These are phyloP conservation scores for Andrena trimmerana DNA, from an alignment of 2,888 invertebrate genomes.

Conservation along the genomic window DNA sequence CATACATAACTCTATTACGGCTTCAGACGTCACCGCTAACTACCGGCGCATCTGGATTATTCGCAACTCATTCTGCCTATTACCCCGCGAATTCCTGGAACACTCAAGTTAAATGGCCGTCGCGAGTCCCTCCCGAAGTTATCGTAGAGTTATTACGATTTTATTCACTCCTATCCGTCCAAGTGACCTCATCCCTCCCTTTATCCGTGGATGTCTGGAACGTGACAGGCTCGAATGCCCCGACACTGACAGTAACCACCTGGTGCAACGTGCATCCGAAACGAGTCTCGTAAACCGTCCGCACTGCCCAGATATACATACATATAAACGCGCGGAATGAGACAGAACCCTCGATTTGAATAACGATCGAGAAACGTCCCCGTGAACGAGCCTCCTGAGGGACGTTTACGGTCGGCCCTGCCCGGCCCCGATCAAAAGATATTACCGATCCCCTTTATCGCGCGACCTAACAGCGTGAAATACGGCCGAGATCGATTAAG, in stretches of 20 bases:
- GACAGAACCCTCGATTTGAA: conserved; percentile 63
- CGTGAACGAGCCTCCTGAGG: conserved; percentile 48
- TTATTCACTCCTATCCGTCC: neutral
- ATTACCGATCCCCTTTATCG: conserved; percentile 46
- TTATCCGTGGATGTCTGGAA: neutral
- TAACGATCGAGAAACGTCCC: conserved; percentile 62
- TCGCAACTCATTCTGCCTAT: too few relatives aligned
- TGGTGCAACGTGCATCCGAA: conserved; percentile 34
- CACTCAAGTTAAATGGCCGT: too few relatives aligned
- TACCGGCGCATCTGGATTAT: too few relatives aligned
- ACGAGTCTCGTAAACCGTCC: conserved; percentile 48
- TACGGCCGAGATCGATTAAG: conserved; percentile 49
- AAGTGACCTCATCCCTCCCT: neutral
- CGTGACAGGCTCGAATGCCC: neutral
- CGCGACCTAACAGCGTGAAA: conserved; percentile 44
- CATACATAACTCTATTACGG: too few relatives aligned
- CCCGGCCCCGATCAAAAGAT: conserved; percentile 48
- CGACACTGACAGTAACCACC: conserved; percentile 13
- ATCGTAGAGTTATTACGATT: too few relatives aligned
- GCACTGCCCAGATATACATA: conserved; percentile 16
- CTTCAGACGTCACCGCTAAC: too few relatives aligned
- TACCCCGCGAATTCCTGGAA: too few relatives aligned
- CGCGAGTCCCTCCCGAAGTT: too few relatives aligned
- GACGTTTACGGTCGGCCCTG: conserved; percentile 53
- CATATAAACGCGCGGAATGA: conserved; percentile 34